Evolutionary conservation across 2,888 invertebrate species (phyloP), one percentile per base, ranked within the genome.

Genomic region (Drosophila antonietae): DNA sequence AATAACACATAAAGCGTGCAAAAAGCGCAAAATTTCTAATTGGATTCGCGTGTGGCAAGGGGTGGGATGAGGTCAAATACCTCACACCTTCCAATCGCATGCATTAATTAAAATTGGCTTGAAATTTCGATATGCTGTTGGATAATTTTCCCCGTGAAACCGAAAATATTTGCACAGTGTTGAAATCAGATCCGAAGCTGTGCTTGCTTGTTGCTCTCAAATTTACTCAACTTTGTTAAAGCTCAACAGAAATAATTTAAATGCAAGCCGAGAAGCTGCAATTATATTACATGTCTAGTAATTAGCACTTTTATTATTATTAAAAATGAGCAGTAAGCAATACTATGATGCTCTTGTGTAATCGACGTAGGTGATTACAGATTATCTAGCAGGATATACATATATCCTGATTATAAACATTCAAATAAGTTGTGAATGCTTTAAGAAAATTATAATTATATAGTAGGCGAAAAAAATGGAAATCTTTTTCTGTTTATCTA

Each of bases 31-130:
- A 65, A 63, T 56, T 15, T 9, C 37, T 23, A 64, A 64, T 55
- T 46, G 51, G 55, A 62, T 23, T 15, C 20, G 23, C 18, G 39
- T n/a, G 43, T 9, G 41, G 28, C 12, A 44, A 12, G 18, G 2
- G 23, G 6, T 7, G 41, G 47, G 23, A 57, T 9, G 3, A 2
- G 10, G 20, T 9, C 33, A 35, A n/a, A 6, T 23, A 12, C 33
- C 18, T 4, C 51, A 10, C 33, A 51, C 51, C 51, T n/a, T 1
- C 20, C 18, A 14, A 23, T 39, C 14, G 62, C 78, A 68, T 60
- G 43, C 73, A 74, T 74, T 75, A 68, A 81, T 78, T 80, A 74
- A 80, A 72, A 73, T 66, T 60, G 18, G 28, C 47, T 43, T 18
- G 28, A 31, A 57, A 56, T 53, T 39, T 28, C 31, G 39, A 55